Evolutionary conservation across 30 jellyfish, hydroid and myxozoan genomes (phyloP).

Genomic region (Morbakka virulenta): DNA sequence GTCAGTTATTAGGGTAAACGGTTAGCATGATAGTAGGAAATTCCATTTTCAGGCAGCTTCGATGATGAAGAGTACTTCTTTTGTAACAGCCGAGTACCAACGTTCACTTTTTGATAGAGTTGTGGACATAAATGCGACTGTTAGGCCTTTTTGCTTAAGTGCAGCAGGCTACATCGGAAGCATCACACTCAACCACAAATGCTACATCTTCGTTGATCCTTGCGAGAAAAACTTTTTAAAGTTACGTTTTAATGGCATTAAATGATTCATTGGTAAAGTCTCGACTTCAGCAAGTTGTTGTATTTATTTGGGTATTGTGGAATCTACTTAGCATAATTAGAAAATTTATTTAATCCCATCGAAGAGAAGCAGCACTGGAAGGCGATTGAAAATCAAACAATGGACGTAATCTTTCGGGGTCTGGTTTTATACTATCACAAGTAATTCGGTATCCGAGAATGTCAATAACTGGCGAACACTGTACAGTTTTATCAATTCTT

Average conservation of each 20-base stretch:
- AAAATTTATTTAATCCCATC: conserved; percentile 57
- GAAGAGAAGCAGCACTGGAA: conserved; percentile 21
- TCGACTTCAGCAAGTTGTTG: too few relatives aligned
- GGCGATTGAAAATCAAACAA: conserved; percentile 66
- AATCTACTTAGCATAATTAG: conserved; percentile 68
- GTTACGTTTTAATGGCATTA: too few relatives aligned
- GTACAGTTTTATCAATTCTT: too few relatives aligned
- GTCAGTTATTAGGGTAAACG: too few relatives aligned
- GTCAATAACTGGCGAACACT: conserved; percentile 21
- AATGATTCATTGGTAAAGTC: too few relatives aligned
- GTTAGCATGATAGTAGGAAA: conserved; percentile 50
- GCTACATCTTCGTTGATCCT: conserved; percentile 47
- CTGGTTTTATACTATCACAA: conserved; percentile 64
- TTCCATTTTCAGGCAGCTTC: conserved; percentile 68
- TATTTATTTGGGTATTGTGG: conserved; percentile 39
- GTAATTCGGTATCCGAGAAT: conserved; percentile 63
- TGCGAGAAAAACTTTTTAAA: background rate
- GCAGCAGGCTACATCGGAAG: too few relatives aligned
- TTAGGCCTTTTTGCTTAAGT: conserved; percentile 58
- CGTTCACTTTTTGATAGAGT: too few relatives aligned
- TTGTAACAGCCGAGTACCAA: too few relatives aligned
- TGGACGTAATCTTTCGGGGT: conserved; percentile 56
- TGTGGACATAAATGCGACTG: too few relatives aligned
- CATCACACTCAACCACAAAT: conserved; percentile 37
- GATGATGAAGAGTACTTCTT: too few relatives aligned